phyloP scores from a whole-genome alignment of 2,888 invertebrate species.

The Drosophila hamatofila region DNA sequence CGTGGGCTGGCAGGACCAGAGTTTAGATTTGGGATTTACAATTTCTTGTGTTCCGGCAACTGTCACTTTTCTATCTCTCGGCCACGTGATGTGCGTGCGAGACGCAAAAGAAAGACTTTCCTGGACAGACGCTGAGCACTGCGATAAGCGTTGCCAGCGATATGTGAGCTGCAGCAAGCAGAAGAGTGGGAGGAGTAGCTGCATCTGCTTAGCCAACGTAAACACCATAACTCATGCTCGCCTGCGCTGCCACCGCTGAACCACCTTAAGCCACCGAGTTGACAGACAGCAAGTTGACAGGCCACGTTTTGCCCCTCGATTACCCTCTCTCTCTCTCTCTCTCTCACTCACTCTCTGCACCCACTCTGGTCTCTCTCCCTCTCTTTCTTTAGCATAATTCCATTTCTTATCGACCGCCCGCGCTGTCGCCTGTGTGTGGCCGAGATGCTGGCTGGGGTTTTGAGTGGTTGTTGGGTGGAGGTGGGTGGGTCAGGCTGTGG shows the following conservation, averaged over 20 bases:
- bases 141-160: constrained; percentile 42
- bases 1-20: constrained; percentile 56
- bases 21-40: constrained; percentile 56
- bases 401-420: constrained; percentile 70
- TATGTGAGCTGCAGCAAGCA: constrained; percentile 34
- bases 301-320: constrained; percentile 47
- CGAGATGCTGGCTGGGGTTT: constrained; percentile 27
- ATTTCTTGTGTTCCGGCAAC: constrained; percentile 72
- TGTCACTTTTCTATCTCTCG: constrained; percentile 75
- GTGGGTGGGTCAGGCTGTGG: constrained; percentile 4
- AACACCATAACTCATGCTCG: constrained; percentile 64
- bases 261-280: constrained; percentile 65
- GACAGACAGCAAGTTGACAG: constrained; percentile 76
- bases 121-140: constrained; percentile 44
- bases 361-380: neutral
- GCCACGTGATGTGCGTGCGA: constrained; percentile 69
- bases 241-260: constrained; percentile 15
- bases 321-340: neutral
- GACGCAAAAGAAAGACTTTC: constrained; percentile 63
- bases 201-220: constrained; percentile 63
- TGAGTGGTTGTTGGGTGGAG: constrained; percentile 7
- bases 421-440: constrained; percentile 60
- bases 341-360: neutral
- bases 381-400: constrained; percentile 49
- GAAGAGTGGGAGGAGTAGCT: constrained; percentile 26